Conservation (phyloP, 2,113 vertebrate species). For the Hydropotes inermis region DNA sequence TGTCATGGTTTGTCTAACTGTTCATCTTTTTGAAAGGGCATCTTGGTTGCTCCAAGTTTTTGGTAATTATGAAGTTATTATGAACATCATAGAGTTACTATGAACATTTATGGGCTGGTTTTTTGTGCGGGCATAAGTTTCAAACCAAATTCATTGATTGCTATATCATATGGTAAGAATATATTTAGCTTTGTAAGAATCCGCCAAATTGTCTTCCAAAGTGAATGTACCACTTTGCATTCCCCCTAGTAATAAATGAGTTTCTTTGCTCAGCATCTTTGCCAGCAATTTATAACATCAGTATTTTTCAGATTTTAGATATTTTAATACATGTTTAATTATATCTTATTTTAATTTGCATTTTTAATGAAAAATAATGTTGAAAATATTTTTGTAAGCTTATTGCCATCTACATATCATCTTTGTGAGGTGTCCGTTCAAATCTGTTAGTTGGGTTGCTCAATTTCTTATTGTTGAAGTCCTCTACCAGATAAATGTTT, state of each 20-base stretch:
- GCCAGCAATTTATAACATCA: not conserved
- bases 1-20: not conserved
- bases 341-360: slow-evolving; percentile 16
- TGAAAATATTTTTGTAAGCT: not conserved
- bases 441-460: not conserved
- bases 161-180: not conserved
- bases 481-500: not conserved
- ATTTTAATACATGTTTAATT: not conserved
- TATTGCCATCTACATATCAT: not conserved
- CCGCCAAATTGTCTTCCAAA: not conserved
- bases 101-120: not conserved
- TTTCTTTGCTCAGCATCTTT: not conserved
- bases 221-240: not conserved
- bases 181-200: not conserved
- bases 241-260: not conserved
- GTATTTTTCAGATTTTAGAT: not conserved
- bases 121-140: not conserved
- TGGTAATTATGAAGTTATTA: not conserved
- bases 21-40: not conserved
- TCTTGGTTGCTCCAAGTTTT: not conserved
- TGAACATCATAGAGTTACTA: not conserved
- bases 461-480: not conserved
- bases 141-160: not conserved
- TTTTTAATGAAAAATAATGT: not conserved
- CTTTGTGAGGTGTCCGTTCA: not conserved